phyloP scores from a whole-genome alignment of 35 echinoderm and acorn worm genomes.

The Acanthaster planci region DNA sequence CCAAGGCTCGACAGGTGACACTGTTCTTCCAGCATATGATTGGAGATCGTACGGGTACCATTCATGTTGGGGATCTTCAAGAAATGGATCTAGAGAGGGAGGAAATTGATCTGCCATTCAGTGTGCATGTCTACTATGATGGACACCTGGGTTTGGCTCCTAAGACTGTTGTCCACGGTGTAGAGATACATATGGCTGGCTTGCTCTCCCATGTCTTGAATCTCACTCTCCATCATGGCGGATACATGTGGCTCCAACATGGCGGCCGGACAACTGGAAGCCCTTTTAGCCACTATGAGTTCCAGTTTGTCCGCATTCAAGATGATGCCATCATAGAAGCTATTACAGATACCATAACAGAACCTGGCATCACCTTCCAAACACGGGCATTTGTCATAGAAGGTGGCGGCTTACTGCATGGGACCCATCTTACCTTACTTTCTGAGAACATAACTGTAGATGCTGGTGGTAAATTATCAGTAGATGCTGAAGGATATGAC shows the following conservation, averaged over 20 bases:
- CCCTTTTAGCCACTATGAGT: conserved; percentile 66
- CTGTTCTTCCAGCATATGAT: conserved; percentile 81
- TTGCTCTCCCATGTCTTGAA: conserved; percentile 77
- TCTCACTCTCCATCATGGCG: conserved; percentile 83
- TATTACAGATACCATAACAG: conserved; percentile 73
- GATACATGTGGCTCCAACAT: conserved; percentile 78
- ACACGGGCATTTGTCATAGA: conserved; percentile 59
- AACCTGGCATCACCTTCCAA: conserved; percentile 87
- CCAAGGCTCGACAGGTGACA: neutral
- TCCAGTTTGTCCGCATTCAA: conserved; percentile 78
- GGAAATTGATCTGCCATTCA: conserved; percentile 92
- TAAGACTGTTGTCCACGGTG: conserved; percentile 81
- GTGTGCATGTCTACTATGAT: conserved; percentile 76
- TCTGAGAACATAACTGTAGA: conserved; percentile 83
- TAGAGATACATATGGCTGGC: conserved; percentile 84
- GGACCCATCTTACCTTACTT: conserved; percentile 64
- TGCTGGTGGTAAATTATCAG: conserved; percentile 71
- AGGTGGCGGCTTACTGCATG: conserved; percentile 80
- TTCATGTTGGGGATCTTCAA: conserved; percentile 74
- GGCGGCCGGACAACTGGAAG: conserved; percentile 75
- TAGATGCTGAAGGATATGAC: conserved; percentile 74
- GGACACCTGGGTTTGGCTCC: conserved; percentile 84
- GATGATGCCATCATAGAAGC: conserved; percentile 66
- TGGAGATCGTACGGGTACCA: conserved; percentile 77
- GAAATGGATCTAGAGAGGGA: conserved; percentile 89